Evolutionary conservation across 2,113 vertebrate species (phyloP).

Genomic region (Rhinogobius similis): DNA sequence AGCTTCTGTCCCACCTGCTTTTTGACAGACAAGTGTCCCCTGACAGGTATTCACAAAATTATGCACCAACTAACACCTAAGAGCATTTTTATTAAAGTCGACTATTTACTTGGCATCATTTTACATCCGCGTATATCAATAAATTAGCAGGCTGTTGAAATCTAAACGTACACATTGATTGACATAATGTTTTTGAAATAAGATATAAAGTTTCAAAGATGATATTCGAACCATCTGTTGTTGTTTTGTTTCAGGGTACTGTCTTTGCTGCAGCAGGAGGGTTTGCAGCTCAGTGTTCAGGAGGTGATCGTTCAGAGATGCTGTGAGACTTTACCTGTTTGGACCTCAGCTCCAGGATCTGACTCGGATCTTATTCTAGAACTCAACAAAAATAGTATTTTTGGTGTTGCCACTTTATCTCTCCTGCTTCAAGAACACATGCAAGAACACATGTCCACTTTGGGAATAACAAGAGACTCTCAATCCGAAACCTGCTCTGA

Average conservation of each 20-base stretch:
- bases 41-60: conserved; percentile 81
- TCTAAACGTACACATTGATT: no score
- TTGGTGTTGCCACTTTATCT: conserved; percentile 72
- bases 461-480: conserved; percentile 61
- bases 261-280: conserved; percentile 83
- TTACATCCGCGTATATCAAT: not conserved
- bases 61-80: not conserved
- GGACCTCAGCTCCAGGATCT: conserved; percentile 55
- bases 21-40: conserved; percentile 92
- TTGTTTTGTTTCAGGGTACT: conserved; percentile 75
- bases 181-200: no score
- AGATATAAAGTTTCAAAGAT: no score
- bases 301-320: conserved; percentile 89
- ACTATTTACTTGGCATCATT: not conserved
- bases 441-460: conserved; percentile 65
- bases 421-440: conserved; percentile 75
- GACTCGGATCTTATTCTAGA: not conserved
- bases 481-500: conserved; percentile 54
- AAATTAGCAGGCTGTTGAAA: not conserved
- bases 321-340: conserved; percentile 85
- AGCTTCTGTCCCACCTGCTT: conserved; percentile 89
- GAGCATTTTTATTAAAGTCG: not conserved
- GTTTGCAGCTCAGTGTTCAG: conserved; percentile 85
- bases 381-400: conserved; percentile 35
- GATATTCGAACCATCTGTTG: not conserved